Base-by-base conservation (phyloP, 1,140 invertebrate genomes). In the Drosophila auraria region DNA sequence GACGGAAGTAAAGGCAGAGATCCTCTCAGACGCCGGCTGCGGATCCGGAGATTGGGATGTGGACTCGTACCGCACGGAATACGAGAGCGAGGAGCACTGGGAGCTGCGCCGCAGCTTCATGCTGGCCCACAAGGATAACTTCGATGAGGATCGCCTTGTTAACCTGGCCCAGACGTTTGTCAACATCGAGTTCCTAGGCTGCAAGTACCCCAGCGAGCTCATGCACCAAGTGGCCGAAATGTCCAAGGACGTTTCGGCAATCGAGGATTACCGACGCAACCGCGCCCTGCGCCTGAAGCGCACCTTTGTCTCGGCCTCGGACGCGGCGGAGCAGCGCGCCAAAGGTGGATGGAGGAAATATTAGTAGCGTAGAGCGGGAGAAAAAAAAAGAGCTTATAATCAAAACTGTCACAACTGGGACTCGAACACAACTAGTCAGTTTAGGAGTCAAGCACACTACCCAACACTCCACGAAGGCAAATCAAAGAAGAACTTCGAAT, bases 71-170 rank as follows among this genome's bases (percentile, higher is more conserved):
- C 94, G 94, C 81, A 94, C 94, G 12, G 95, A 96, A 36, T 95
- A 96, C 78, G 97, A 98, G 92, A 96, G 95, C 66, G 96, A 96
- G 12, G 96, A 97, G 70, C 97, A 98, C 86, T 98, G 97, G 97
- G 94, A 95, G 51, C 92, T 98, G 53, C 94, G 96, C 25, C 95
- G 94, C 79, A 94, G 94, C n/a, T 98, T 98, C 91, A 94, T 98
- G 83, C 77, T 95, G 49, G 92, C 94, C 6, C 96, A 98, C 93
- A 95, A 96, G 82, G 93, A 95, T 17, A 95, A 95, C 80, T 97
- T 96, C 93, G 93, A 95, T 1, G 95, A 96, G 92, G 95, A 97
- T 50, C 94, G 96, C 75, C 93, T 98, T 11, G 94, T 98, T 40
- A 97, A 97, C 93, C 94, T 98, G 59, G 96, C 97, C 14, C 95